Evolutionary conservation across 2,797 vertebrate genomes (phyloP).

Genomic region (Manis javanica): DNA sequence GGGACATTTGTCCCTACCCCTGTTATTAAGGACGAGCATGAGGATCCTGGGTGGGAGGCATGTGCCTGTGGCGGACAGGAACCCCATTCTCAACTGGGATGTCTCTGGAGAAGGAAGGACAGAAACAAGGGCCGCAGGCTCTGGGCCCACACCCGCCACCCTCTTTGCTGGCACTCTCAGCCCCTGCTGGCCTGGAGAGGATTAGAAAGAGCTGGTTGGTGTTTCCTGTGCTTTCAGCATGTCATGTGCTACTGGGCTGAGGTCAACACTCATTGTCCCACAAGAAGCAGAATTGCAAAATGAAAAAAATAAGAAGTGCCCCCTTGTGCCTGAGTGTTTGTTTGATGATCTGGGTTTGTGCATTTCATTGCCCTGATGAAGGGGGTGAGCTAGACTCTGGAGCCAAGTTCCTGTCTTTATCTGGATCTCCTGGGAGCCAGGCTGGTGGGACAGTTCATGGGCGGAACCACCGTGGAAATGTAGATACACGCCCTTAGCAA

Average conservation of each 20-base stretch:
- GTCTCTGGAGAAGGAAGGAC: neutral
- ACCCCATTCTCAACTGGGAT: neutral
- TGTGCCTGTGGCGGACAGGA: neutral
- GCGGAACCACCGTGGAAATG: neutral
- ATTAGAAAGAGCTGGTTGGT: neutral
- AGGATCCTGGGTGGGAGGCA: neutral
- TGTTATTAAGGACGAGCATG: neutral
- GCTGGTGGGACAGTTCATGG: neutral
- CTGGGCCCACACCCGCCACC: neutral
- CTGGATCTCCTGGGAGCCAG: slow-evolving; percentile 3
- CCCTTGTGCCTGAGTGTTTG: neutral
- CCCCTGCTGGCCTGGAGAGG: too few relatives aligned
- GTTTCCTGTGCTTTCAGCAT: neutral
- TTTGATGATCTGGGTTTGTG: neutral
- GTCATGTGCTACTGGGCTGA: neutral
- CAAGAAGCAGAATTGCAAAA: slow-evolving; percentile 51
- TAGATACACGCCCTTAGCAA: neutral
- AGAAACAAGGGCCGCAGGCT: neutral
- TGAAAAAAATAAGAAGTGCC: slow-evolving; percentile 42
- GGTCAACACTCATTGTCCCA: slow-evolving; percentile 18
- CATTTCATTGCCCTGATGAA: slow-evolving; percentile 51
- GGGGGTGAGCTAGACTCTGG: slow-evolving; percentile 1
- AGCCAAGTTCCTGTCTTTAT: slow-evolving; percentile 41
- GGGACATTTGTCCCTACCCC: neutral
- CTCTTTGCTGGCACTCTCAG: neutral